phyloP scores from a whole-genome alignment of 2,797 vertebrate genomes.

The Sebastes aleutianus region DNA sequence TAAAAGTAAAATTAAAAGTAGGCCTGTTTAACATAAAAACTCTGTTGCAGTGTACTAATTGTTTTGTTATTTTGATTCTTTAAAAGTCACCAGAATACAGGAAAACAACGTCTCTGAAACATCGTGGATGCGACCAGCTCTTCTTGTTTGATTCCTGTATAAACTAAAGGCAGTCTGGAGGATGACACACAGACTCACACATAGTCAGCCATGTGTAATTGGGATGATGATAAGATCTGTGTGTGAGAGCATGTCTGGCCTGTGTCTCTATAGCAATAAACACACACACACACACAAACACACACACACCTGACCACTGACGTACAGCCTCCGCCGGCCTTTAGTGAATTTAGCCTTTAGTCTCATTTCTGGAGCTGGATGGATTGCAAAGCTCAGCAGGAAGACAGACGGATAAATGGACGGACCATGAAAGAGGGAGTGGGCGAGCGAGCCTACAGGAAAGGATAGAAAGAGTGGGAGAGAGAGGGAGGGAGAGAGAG shows the following conservation, averaged over 20 bases:
- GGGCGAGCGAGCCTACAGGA: not conserved
- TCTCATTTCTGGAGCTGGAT: constrained; percentile 19
- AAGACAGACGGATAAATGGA: constrained; percentile 18
- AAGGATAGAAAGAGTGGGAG: not conserved
- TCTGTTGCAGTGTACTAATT: no score
- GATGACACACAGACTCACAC: not conserved
- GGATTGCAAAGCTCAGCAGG: not conserved
- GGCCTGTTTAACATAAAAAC: no score
- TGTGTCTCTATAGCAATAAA: not conserved
- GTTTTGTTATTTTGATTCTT: no score
- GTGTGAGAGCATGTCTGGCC: not conserved
- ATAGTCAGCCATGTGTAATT: not conserved
- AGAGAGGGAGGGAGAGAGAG: not conserved
- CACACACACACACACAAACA: not conserved
- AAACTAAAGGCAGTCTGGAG: not conserved
- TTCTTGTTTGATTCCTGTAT: not conserved
- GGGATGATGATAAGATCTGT: not conserved
- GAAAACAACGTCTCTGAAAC: no score
- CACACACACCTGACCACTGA: not conserved
- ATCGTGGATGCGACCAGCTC: not conserved
- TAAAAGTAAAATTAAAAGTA: no score
- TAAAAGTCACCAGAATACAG: no score
- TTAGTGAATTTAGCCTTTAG: constrained; percentile 12
- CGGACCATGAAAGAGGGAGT: not conserved
- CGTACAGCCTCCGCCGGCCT: not conserved